Conservation (phyloP, 2,888 invertebrate species). For the Mythimna ferrago region DNA sequence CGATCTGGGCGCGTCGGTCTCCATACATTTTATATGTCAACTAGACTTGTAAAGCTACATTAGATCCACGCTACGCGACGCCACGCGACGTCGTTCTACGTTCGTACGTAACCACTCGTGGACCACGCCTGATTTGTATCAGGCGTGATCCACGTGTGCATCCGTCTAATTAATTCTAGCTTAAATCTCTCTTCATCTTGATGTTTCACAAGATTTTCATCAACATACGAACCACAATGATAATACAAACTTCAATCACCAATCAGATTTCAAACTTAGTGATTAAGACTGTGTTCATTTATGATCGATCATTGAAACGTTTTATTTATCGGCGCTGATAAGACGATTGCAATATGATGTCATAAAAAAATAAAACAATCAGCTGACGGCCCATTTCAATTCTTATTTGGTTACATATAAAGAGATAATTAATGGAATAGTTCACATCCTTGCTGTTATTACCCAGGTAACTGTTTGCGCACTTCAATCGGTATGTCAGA, state of each 20-base stretch:
- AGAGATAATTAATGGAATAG: conserved; percentile 19
- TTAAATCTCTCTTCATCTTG: neutral
- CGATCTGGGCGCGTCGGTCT: too few relatives aligned
- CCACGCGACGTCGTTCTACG: too few relatives aligned
- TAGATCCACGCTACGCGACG: too few relatives aligned
- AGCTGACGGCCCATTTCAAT: conserved; percentile 43
- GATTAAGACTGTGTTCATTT: conserved; percentile 20
- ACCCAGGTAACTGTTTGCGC: conserved; percentile 7
- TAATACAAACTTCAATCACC: neutral
- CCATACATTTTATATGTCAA: too few relatives aligned
- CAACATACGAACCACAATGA: neutral
- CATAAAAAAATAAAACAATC: conserved; percentile 30
- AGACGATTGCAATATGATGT: conserved; percentile 25
- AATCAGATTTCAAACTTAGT: conserved; percentile 20
- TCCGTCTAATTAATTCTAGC: too few relatives aligned
- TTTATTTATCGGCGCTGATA: conserved; percentile 45
- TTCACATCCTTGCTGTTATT: conserved; percentile 19
- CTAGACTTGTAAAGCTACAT: too few relatives aligned
- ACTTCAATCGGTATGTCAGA: conserved; percentile 26
- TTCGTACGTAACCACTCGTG: too few relatives aligned
- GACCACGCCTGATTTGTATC: too few relatives aligned
- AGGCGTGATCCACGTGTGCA: too few relatives aligned
- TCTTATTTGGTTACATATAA: conserved; percentile 52
- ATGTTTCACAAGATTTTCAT: neutral
- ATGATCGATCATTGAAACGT: conserved; percentile 42